Evolutionary conservation across 2,888 invertebrate genomes (phyloP).

Genomic region (Lasioglossum malachurum): DNA sequence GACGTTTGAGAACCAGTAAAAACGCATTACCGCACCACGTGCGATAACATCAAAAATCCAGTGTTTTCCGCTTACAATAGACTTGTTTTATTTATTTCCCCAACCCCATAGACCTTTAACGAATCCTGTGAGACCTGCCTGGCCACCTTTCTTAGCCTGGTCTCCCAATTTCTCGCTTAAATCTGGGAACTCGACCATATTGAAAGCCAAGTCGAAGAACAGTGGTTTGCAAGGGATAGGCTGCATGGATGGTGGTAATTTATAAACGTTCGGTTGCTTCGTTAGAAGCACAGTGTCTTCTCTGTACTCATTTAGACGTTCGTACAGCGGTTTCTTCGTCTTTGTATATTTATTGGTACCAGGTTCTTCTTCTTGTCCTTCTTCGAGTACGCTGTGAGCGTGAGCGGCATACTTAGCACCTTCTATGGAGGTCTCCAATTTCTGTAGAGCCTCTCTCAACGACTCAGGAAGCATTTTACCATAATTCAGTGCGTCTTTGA

Average conservation of each 20-base stretch:
- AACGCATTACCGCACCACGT: slow-evolving; percentile 42
- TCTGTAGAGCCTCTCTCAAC: slow-evolving; percentile 77
- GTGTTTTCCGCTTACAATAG: neutral
- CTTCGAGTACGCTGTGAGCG: slow-evolving; percentile 93
- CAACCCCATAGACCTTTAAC: slow-evolving; percentile 98
- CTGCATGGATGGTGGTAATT: slow-evolving; percentile 95
- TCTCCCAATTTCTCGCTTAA: slow-evolving; percentile 90
- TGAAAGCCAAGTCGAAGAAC: slow-evolving; percentile 98
- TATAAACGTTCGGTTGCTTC: slow-evolving; percentile 93
- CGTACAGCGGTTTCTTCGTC: slow-evolving; percentile 92
- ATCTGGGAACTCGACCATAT: slow-evolving; percentile 94
- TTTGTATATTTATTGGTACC: slow-evolving; percentile 87
- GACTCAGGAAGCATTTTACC: slow-evolving; percentile 80
- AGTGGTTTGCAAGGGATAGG: slow-evolving; percentile 97
- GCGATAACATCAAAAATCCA: slow-evolving; percentile 23
- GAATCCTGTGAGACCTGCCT: slow-evolving; percentile 94
- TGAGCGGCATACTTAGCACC: slow-evolving; percentile 93
- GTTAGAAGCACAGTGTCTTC: slow-evolving; percentile 94
- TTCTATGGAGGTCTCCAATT: slow-evolving; percentile 85
- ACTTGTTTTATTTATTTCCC: slow-evolving; percentile 87
- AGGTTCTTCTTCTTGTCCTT: slow-evolving; percentile 89
- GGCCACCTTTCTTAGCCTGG: slow-evolving; percentile 88
- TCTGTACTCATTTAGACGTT: slow-evolving; percentile 94
- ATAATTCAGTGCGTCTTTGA: slow-evolving; percentile 86
- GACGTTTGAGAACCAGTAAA: slow-evolving; percentile 34